Evolutionary conservation across 1,140 invertebrate species (phyloP).

Genomic region (Drosophila lini): DNA sequence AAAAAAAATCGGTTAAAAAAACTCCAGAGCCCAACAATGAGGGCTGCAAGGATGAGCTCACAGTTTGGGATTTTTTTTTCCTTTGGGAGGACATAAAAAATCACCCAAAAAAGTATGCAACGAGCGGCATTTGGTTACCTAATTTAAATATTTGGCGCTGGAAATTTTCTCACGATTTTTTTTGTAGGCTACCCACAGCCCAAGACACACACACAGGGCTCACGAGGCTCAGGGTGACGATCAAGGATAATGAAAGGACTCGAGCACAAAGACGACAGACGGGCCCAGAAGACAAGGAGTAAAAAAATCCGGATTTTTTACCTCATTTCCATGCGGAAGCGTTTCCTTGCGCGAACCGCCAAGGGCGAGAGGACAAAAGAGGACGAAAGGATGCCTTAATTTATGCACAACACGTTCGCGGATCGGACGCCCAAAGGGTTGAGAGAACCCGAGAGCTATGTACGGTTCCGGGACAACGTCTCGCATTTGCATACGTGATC

Average conservation of each 20-base stretch:
- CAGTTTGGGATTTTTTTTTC: slow-evolving; percentile 54
- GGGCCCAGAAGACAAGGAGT: slow-evolving; percentile 43
- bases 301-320: slow-evolving; percentile 82
- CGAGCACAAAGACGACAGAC: slow-evolving; percentile 44
- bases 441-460: slow-evolving; percentile 46
- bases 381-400: slow-evolving; percentile 62
- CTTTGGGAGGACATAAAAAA: slow-evolving; percentile 47
- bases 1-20: slow-evolving; percentile 79
- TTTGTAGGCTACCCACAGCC: slow-evolving; percentile 53
- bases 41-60: slow-evolving; percentile 65
- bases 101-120: slow-evolving; percentile 71
- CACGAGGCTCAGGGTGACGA: slow-evolving; percentile 69
- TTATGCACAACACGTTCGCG: slow-evolving; percentile 80
- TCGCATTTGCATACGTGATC: slow-evolving; percentile 77
- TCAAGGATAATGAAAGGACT: slow-evolving; percentile 68
- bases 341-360: slow-evolving; percentile 48
- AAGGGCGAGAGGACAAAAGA: slow-evolving; percentile 64
- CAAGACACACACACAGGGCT: slow-evolving; percentile 25
- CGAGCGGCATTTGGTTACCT: slow-evolving; percentile 58
- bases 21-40: slow-evolving; percentile 38
- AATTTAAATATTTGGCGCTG: slow-evolving; percentile 77
- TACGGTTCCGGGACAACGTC: slow-evolving; percentile 58
- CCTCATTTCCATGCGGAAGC: slow-evolving; percentile 82
- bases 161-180: slow-evolving; percentile 81
- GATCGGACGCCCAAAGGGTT: slow-evolving; percentile 77